Percentiles rank a stretch among this genome's conserved stretches.
Evolutionary conservation across 2,888 invertebrate species (phyloP).

Genomic region (Heteromurus nitidus): DNA sequence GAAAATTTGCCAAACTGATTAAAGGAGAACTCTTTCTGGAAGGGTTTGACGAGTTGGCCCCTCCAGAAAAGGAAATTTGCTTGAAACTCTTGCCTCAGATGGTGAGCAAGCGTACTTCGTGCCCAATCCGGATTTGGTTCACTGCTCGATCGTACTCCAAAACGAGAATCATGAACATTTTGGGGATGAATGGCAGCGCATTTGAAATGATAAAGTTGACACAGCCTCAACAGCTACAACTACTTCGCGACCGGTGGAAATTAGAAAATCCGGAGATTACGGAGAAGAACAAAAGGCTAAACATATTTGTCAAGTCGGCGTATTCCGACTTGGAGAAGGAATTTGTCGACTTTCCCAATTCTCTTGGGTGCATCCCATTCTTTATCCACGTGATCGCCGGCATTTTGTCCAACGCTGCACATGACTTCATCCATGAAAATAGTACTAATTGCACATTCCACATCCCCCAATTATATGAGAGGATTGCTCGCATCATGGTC

Average conservation of each 20-base stretch:
- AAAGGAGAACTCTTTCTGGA: slow-evolving; percentile 33
- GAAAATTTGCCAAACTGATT: slow-evolving; percentile 15
- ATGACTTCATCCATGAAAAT: not conserved
- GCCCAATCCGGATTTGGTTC: slow-evolving; percentile 38
- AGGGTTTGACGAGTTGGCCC: slow-evolving; percentile 33
- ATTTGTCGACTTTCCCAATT: not conserved
- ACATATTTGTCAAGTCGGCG: not conserved
- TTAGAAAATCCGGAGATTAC: not conserved
- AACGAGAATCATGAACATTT: not conserved
- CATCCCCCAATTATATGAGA: not conserved
- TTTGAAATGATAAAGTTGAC: slow-evolving; percentile 8
- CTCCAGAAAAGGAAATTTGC: not conserved
- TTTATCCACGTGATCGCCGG: not conserved
- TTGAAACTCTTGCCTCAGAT: slow-evolving; percentile 2
- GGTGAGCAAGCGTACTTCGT: not conserved
- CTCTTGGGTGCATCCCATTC: not conserved
- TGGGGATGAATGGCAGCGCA: not conserved
- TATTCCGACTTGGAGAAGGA: not conserved
- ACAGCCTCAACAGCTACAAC: not conserved
- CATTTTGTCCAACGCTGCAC: not conserved
- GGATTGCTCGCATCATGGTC: not conserved
- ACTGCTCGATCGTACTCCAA: not conserved
- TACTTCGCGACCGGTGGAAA: slow-evolving; percentile 17
- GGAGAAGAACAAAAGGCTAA: not conserved
- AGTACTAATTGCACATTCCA: not conserved